These are phyloP conservation scores for Hedychridium roseum DNA, from an alignment of 2,888 invertebrate species.

Conservation along the genomic window DNA sequence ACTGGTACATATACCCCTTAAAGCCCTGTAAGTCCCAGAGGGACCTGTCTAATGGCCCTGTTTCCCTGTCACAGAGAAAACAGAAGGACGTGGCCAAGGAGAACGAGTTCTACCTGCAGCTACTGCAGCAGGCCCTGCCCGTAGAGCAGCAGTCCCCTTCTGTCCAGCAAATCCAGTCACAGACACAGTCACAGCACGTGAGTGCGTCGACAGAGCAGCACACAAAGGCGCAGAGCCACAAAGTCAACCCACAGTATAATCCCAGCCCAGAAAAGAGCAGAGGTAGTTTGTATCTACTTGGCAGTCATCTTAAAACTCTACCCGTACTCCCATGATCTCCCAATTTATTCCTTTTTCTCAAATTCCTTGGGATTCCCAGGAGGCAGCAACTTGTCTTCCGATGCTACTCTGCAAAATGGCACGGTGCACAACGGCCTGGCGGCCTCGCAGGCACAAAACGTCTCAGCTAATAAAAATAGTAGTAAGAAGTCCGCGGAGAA, in stretches of 20 bases:
- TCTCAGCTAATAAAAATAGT: slow-evolving; percentile 64
- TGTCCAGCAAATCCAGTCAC: slow-evolving; percentile 53
- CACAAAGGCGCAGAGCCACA: slow-evolving; percentile 58
- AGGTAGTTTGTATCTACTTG: slow-evolving; percentile 62
- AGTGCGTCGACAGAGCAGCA: slow-evolving; percentile 52
- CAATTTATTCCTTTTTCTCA: slow-evolving; percentile 1
- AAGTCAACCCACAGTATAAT: slow-evolving; percentile 58
- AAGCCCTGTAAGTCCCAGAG: too few relatives aligned
- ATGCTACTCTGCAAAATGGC: slow-evolving; percentile 58
- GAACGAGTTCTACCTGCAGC: slow-evolving; percentile 93
- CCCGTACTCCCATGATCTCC: not conserved
- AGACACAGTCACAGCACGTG: slow-evolving; percentile 49
- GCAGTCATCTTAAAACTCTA: slow-evolving; percentile 3
- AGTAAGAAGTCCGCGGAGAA: slow-evolving; percentile 67
- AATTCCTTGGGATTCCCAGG: slow-evolving; percentile 28
- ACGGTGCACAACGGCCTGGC: slow-evolving; percentile 55
- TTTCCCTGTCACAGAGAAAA: slow-evolving; percentile 72
- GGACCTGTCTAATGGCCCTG: too few relatives aligned
- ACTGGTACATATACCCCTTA: slow-evolving; percentile 63
- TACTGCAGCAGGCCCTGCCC: slow-evolving; percentile 90
- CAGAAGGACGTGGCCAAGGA: slow-evolving; percentile 94
- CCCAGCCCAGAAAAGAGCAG: slow-evolving; percentile 65
- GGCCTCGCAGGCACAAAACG: slow-evolving; percentile 51
- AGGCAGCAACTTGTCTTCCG: slow-evolving; percentile 45
- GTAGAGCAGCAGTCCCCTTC: slow-evolving; percentile 66